A percentile compares a stretch with the other conserved stretches of the same genome.
phyloP scores from a whole-genome alignment of 2,888 invertebrate genomes.

The Epiblema foenella region DNA sequence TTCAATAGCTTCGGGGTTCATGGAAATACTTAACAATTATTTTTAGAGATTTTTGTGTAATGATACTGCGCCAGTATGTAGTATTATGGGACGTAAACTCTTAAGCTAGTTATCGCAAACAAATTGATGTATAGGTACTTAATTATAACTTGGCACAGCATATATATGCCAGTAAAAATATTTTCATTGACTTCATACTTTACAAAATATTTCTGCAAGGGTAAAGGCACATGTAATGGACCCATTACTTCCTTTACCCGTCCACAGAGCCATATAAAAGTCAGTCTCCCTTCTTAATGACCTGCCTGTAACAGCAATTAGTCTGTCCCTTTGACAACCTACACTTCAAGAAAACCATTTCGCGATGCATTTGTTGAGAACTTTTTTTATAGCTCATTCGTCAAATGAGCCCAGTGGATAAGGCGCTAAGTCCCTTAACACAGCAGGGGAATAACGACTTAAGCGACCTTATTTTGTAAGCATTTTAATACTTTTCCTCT shows the following conservation, averaged over 20 bases:
- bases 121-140: neutral
- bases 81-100: too few species aligned
- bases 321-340: slow-evolving; percentile 32
- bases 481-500: neutral
- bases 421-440: neutral
- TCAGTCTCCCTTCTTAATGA: slow-evolving; percentile 39
- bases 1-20: too few species aligned
- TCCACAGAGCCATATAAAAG: slow-evolving; percentile 34
- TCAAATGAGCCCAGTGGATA: slow-evolving; percentile 13
- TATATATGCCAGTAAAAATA: neutral
- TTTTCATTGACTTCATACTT: neutral
- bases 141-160: neutral
- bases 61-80: too few species aligned
- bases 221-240: slow-evolving; percentile 25
- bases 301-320: slow-evolving; percentile 35
- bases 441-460: neutral
- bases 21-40: too few species aligned
- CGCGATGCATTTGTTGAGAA: slow-evolving; percentile 36
- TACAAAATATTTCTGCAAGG: slow-evolving; percentile 20
- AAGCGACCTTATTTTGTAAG: neutral
- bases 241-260: slow-evolving; percentile 30
- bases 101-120: too few species aligned
- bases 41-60: too few species aligned
- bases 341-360: slow-evolving; percentile 37
- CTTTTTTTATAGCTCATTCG: slow-evolving; percentile 38